Percentiles rank a stretch among this genome's conserved stretches.
Evolutionary conservation across 2,888 invertebrate species (phyloP).

Genomic region (Sphaeridia pumilis): DNA sequence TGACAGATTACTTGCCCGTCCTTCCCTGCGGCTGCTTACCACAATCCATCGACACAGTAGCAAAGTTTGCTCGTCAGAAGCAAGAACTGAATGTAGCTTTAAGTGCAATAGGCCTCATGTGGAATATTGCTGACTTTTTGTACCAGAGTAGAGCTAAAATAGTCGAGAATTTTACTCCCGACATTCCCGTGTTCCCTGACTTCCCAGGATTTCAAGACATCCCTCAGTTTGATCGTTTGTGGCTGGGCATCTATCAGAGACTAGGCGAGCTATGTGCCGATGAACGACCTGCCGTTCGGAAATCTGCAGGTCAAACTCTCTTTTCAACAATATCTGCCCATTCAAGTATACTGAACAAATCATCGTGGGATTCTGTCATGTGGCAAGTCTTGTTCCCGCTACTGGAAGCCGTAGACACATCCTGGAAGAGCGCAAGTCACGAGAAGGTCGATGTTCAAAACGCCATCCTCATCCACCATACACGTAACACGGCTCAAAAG

Average conservation of each 20-base stretch:
- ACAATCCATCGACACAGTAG: constrained; percentile 79
- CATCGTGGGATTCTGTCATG: constrained; percentile 87
- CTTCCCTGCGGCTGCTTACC: constrained; percentile 87
- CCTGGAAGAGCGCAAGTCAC: constrained; percentile 45
- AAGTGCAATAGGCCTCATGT: constrained; percentile 93
- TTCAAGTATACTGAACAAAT: constrained; percentile 70
- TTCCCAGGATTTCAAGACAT: constrained; percentile 71
- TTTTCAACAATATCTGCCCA: constrained; percentile 97
- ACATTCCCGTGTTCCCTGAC: constrained; percentile 64
- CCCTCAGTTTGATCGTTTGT: constrained; percentile 81
- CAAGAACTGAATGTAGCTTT: constrained; percentile 94
- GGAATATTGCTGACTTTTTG: constrained; percentile 97
- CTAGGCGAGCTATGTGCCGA: constrained; percentile 89
- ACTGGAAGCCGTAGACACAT: constrained; percentile 71
- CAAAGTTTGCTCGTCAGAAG: constrained; percentile 90
- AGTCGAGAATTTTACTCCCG: constrained; percentile 58
- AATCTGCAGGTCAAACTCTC: constrained; percentile 92
- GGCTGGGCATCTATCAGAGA: constrained; percentile 88
- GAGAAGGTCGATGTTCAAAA: constrained; percentile 76
- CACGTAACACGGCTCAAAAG: constrained; percentile 95
- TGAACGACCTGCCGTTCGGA: constrained; percentile 84
- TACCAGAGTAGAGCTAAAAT: constrained; percentile 86
- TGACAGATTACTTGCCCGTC: constrained; percentile 83
- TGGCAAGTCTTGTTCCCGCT: constrained; percentile 94
- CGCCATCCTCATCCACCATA: constrained; percentile 94